Percentiles rank a stretch among this genome's conserved stretches.
Evolutionary conservation across 2,797 vertebrate species (phyloP).

Genomic region (Loris lydekkerianus): DNA sequence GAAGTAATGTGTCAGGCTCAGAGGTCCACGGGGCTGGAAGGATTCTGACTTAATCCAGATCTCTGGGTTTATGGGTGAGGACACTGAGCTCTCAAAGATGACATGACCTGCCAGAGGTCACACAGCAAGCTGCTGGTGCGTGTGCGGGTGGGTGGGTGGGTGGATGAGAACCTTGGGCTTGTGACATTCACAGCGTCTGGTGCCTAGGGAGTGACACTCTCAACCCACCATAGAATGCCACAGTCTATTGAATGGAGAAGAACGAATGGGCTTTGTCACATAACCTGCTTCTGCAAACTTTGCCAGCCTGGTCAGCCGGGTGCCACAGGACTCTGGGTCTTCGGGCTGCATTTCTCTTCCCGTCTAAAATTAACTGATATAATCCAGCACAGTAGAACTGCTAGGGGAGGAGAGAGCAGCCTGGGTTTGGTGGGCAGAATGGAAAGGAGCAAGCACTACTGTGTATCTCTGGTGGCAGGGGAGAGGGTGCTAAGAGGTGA

Average conservation of each 20-base stretch:
- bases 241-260: not conserved
- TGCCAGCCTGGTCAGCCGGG: accelerated
- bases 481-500: not conserved
- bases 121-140: not conserved
- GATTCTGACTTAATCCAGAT: not conserved
- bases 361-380: not conserved
- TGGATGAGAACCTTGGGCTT: not conserved
- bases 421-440: not conserved
- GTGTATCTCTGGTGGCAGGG: not conserved
- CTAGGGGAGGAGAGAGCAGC: not conserved
- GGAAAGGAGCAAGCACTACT: not conserved
- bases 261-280: not conserved
- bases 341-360: not conserved
- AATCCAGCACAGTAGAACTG: not conserved
- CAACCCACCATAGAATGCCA: too few species aligned
- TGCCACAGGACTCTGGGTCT: not conserved
- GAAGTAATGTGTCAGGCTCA: not conserved
- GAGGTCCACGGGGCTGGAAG: not conserved
- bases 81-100: not conserved
- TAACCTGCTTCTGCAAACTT: not conserved
- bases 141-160: too few species aligned
- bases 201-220: not conserved
- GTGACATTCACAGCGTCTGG: not conserved
- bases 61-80: not conserved
- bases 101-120: not conserved